Evolutionary conservation across 2,797 vertebrate genomes (phyloP).

Genomic region (Pterois miles): DNA sequence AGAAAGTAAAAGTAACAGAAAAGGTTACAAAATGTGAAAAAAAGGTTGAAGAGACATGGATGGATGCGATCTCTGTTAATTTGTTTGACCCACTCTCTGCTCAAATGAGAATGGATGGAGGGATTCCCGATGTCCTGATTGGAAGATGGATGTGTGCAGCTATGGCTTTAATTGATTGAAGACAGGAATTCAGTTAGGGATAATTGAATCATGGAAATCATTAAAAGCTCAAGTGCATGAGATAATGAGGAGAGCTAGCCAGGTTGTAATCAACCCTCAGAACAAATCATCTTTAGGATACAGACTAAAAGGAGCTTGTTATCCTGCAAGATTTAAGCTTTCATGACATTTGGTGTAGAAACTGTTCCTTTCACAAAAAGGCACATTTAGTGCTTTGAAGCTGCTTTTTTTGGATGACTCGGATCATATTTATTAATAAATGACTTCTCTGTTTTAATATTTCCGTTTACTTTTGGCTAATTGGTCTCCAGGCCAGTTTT

Average conservation of each 20-base stretch:
- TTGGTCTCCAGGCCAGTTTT: slow-evolving; percentile 64
- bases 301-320: slow-evolving; percentile 49
- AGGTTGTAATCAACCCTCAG: slow-evolving; percentile 71
- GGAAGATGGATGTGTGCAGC: slow-evolving; percentile 80
- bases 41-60: slow-evolving; percentile 54
- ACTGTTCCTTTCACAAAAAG: slow-evolving; percentile 2
- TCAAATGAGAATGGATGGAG: slow-evolving; percentile 80
- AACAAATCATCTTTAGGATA: slow-evolving; percentile 51
- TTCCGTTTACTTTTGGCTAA: slow-evolving; percentile 64
- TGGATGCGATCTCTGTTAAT: slow-evolving; percentile 74
- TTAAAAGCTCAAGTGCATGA: slow-evolving; percentile 80
- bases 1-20: slow-evolving; percentile 34
- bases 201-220: slow-evolving; percentile 83
- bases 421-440: slow-evolving; percentile 55
- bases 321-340: slow-evolving; percentile 37
- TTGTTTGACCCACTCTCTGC: slow-evolving; percentile 70
- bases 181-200: slow-evolving; percentile 79
- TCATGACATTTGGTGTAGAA: slow-evolving; percentile 31
- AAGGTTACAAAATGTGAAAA: slow-evolving; percentile 27
- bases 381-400: slow-evolving; percentile 21
- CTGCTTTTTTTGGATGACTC: slow-evolving; percentile 22
- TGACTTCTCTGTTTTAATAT: slow-evolving; percentile 53
- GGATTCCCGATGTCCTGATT: slow-evolving; percentile 75
- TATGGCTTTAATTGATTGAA: slow-evolving; percentile 81
- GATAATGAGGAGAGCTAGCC: slow-evolving; percentile 75